phyloP scores from a whole-genome alignment of 2,888 invertebrate genomes.

The Eurois occulta region DNA sequence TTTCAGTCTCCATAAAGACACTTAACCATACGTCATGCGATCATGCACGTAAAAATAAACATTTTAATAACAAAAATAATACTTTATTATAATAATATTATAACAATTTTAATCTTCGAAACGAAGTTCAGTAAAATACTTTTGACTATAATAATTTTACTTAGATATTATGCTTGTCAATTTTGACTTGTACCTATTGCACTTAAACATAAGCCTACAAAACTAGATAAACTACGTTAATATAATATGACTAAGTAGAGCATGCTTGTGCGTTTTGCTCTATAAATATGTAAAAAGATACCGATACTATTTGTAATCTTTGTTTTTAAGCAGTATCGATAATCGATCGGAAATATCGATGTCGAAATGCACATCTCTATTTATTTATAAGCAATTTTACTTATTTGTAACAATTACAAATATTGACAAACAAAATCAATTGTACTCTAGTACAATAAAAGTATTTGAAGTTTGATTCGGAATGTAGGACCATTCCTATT shows the following conservation, averaged over 20 bases:
- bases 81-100: conserved; percentile 61
- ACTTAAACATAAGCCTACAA: conserved; percentile 73
- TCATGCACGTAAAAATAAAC: conserved; percentile 66
- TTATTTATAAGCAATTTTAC: conserved; percentile 19
- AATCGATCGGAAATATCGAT: conserved; percentile 54
- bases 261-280: conserved; percentile 83
- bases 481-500: conserved; percentile 13
- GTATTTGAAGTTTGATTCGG: background rate
- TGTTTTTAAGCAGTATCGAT: conserved; percentile 61
- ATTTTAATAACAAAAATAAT: conserved; percentile 65
- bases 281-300: conserved; percentile 45
- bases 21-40: conserved; percentile 64
- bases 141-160: conserved; percentile 58
- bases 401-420: conserved; percentile 30
- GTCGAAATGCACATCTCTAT: conserved; percentile 37
- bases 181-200: conserved; percentile 85
- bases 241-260: conserved; percentile 81
- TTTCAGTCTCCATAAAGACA: conserved; percentile 72
- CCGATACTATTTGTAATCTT: conserved; percentile 64
- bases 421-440: conserved; percentile 34
- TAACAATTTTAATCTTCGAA: conserved; percentile 61
- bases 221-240: conserved; percentile 71
- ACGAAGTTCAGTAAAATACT: conserved; percentile 41
- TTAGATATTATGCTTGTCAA: conserved; percentile 75
- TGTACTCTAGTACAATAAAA: conserved; percentile 32